Percentiles rank a stretch among this genome's conserved stretches.
These are phyloP conservation scores for Leuctra nigra DNA, from an alignment of 2,888 invertebrate species.

Conservation along the genomic window DNA sequence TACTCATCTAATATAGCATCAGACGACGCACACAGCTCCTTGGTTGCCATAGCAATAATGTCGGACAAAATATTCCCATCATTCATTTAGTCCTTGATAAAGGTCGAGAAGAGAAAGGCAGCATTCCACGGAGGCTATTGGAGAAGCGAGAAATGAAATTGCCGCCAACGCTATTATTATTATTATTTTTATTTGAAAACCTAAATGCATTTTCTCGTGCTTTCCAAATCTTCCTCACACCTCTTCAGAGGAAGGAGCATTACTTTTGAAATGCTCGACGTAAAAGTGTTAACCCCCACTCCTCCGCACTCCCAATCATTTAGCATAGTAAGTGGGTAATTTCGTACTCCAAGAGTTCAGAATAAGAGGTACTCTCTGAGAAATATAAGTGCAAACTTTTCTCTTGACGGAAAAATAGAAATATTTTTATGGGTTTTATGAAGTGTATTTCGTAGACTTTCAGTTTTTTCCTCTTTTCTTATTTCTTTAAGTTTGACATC, in stretches of 20 bases:
- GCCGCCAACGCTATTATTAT: background rate
- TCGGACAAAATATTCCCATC: conserved; percentile 8
- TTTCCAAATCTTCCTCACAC: too few species aligned
- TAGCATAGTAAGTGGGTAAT: background rate
- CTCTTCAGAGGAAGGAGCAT: background rate
- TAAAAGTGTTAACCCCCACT: background rate
- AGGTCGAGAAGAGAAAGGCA: background rate
- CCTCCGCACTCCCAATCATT: background rate
- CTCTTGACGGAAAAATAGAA: too few species aligned
- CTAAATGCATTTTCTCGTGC: background rate
- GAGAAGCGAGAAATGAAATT: background rate
- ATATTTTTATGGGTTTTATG: too few species aligned
- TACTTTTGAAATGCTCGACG: background rate
- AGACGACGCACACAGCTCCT: too few species aligned
- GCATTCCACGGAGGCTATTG: background rate
- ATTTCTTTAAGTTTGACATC: too few species aligned
- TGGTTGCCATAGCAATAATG: background rate
- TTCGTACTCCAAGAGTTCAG: background rate
- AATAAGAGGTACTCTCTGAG: too few species aligned
- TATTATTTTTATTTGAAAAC: background rate
- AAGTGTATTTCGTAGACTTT: too few species aligned
- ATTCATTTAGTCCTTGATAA: conserved; percentile 8
- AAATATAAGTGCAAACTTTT: too few species aligned
- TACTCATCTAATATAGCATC: background rate
- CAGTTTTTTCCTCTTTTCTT: too few species aligned